Base-by-base conservation (phyloP, 2,113 vertebrate genomes). In the Thunnus thynnus region DNA sequence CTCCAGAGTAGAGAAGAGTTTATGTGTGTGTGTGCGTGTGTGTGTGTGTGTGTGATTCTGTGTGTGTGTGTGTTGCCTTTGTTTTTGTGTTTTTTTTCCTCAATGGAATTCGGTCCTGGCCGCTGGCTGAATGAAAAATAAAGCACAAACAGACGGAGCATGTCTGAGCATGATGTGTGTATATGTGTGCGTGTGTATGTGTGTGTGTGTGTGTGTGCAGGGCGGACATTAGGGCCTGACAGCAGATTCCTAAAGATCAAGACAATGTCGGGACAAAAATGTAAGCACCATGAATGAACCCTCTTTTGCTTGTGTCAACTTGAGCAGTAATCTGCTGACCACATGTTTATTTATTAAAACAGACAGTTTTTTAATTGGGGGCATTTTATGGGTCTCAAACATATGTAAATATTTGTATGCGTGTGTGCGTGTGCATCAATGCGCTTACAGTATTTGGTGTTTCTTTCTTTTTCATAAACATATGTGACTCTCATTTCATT, bases 121-220 rank as follows among this genome's bases (percentile, higher is more conserved):
- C 7, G 8, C 78, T 76, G 75, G 71, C 80, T 83, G 64, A 83
- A 85, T 77, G 79, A 84, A 86, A 89, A 88, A 88, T 84, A 90
- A 83, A 81, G 47, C 64, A 77, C 56, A 76, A 82, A 81, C 84
- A 88, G 82, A 76, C 36, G 27, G 69, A 72, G 75, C 69, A 77
- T 90, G 86, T 86, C 78, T 76, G 77, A 83, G 78, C 78, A 65
- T 62, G 76, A 27, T 58, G 70, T 72, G 73, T 67, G 44, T 61
- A 46, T 17, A 16, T 44, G 20, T 44, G 73, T 48, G 13, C 17
- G 66, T 65, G 54, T 68, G 46, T 66, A 71, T 56, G 54, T 61
- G 54, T 48, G 63, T 54, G 68, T 52, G 78, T 63, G 30, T 72
- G 58, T 68, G 72, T 55, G 52, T 30, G 18, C 5, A 46, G 41